A percentile compares a stretch with the other conserved stretches of the same genome.
phyloP scores from a whole-genome alignment of 2,113 vertebrate genomes.

The Catharus minimus region DNA sequence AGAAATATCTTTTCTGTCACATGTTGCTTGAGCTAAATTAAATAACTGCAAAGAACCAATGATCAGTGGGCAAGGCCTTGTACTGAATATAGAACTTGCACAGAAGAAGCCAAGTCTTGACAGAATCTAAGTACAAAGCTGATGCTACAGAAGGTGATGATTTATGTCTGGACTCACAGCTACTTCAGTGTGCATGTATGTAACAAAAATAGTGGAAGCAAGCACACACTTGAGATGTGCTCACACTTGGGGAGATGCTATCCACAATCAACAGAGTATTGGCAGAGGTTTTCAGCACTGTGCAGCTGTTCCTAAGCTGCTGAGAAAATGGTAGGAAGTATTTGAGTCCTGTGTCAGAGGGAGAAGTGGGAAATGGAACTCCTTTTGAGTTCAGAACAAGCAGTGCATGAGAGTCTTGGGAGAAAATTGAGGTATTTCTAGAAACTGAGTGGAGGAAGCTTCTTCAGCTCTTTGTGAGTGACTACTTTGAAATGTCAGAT shows the following conservation, averaged over 20 bases:
- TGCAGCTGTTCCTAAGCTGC: neutral
- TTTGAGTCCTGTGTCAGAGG: neutral
- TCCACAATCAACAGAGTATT: neutral
- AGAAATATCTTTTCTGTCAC: neutral
- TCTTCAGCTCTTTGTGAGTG: neutral
- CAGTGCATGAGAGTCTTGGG: neutral
- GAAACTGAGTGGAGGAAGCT: neutral
- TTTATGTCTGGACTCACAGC: neutral
- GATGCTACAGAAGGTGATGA: neutral
- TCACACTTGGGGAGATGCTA: neutral
- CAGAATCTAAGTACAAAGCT: neutral
- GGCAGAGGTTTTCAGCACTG: neutral
- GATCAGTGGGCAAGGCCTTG: neutral
- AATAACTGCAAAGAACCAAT: neutral
- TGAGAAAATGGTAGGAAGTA: neutral
- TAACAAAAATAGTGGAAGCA: neutral
- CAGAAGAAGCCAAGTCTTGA: neutral
- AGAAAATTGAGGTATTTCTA: neutral
- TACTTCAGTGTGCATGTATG: neutral
- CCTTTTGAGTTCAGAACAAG: neutral
- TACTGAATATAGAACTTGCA: neutral
- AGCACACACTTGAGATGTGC: neutral
- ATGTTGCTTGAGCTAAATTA: neutral
- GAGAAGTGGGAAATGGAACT: neutral
- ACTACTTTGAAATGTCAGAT: neutral